phyloP scores from a whole-genome alignment of 2,888 invertebrate species.

The Nebria salina region DNA sequence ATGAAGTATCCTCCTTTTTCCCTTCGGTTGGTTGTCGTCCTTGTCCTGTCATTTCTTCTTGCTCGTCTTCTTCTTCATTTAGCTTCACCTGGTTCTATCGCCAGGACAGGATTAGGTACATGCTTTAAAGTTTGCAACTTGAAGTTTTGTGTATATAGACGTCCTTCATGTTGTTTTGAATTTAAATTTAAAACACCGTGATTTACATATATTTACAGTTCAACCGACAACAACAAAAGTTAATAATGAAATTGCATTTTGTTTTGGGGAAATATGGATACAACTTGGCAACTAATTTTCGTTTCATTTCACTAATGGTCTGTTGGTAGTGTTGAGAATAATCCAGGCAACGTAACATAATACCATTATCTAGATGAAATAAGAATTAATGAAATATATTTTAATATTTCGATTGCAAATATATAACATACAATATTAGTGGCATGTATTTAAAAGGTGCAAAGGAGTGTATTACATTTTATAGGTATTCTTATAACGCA shows the following conservation, averaged over 20 bases:
- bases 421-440: too few relatives aligned
- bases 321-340: background rate
- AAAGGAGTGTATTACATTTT: too few relatives aligned
- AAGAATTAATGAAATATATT: background rate
- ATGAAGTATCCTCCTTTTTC: background rate
- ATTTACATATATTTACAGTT: constrained; percentile 1
- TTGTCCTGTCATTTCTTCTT: background rate
- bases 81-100: background rate
- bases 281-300: background rate
- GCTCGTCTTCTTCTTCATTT: constrained; percentile 1
- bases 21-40: background rate
- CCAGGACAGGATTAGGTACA: background rate
- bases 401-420: background rate
- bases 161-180: background rate
- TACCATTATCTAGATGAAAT: background rate
- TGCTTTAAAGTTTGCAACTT: background rate
- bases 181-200: constrained; percentile 1
- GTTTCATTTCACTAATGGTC: background rate
- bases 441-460: too few relatives aligned
- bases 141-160: background rate
- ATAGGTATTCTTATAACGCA: too few relatives aligned
- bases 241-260: background rate
- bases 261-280: background rate
- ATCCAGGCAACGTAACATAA: background rate
- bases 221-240: background rate